phyloP scores from a whole-genome alignment of 2,113 vertebrate species.

The Vulpes ferrilata region DNA sequence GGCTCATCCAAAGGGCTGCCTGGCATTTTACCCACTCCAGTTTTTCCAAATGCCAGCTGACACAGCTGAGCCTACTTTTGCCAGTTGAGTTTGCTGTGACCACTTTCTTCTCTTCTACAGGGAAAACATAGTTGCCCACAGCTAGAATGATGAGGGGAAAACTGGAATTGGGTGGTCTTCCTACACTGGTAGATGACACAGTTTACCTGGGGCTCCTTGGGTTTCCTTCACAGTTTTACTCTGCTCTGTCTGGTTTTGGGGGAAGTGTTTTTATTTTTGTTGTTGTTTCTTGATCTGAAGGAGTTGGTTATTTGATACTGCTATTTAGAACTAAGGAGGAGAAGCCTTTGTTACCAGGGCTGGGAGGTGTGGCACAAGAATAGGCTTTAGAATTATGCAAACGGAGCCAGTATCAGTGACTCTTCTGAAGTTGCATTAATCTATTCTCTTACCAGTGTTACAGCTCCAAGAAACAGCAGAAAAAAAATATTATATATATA shows the following conservation, averaged over 20 bases:
- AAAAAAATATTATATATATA: neutral
- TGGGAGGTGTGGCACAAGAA: neutral
- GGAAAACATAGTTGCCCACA: neutral
- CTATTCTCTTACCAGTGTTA: neutral
- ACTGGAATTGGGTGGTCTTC: neutral
- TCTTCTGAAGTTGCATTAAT: neutral
- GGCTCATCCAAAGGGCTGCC: neutral
- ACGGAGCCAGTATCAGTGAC: neutral
- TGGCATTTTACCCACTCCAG: neutral
- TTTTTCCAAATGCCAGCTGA: neutral
- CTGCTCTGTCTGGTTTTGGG: neutral
- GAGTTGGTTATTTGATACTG: neutral
- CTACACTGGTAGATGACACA: neutral
- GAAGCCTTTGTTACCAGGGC: neutral
- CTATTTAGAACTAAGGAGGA: slow-evolving; percentile 14
- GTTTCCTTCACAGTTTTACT: neutral
- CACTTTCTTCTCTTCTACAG: neutral
- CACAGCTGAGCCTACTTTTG: neutral
- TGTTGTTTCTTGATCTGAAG: slow-evolving; percentile 20
- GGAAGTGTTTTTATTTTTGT: neutral
- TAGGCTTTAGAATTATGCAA: neutral
- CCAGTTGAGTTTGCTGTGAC: neutral
- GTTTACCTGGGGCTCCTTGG: neutral
- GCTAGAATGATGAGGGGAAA: neutral
- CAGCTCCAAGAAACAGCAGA: neutral